Percentiles rank a stretch among this genome's conserved stretches.
phyloP scores from a whole-genome alignment of 2,113 vertebrate species.

The Sclerurus mexicanus region DNA sequence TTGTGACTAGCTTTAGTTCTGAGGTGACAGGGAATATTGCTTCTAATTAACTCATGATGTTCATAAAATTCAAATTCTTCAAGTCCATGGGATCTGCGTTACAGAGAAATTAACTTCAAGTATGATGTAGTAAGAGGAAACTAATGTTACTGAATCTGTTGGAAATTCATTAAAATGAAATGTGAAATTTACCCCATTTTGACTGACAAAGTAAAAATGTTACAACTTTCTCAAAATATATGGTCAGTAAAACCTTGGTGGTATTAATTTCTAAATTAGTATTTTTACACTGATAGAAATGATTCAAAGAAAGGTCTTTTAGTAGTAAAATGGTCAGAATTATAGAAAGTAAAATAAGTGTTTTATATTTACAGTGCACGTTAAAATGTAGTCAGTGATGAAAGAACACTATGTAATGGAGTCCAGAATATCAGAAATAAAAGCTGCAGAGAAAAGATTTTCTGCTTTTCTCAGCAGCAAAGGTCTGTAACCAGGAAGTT shows the following conservation, averaged over 20 bases:
- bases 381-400: neutral
- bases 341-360: neutral
- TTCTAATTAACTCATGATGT: neutral
- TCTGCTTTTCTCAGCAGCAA: neutral
- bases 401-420: neutral
- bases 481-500: neutral
- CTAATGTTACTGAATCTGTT: neutral
- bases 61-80: neutral
- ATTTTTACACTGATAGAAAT: neutral
- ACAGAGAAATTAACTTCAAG: neutral
- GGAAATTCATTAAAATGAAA: neutral
- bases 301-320: neutral
- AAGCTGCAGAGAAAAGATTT: neutral
- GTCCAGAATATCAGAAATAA: neutral
- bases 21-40: neutral
- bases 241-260: neutral
- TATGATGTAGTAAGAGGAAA: neutral
- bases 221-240: conserved; percentile 5
- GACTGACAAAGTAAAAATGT: neutral
- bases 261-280: neutral
- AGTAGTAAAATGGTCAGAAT: neutral
- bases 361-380: conserved; percentile 26
- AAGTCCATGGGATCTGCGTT: neutral
- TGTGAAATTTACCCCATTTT: neutral
- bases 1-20: neutral